Conservation (phyloP, 2,888 invertebrate species). For the Cheilosia scutellata region DNA sequence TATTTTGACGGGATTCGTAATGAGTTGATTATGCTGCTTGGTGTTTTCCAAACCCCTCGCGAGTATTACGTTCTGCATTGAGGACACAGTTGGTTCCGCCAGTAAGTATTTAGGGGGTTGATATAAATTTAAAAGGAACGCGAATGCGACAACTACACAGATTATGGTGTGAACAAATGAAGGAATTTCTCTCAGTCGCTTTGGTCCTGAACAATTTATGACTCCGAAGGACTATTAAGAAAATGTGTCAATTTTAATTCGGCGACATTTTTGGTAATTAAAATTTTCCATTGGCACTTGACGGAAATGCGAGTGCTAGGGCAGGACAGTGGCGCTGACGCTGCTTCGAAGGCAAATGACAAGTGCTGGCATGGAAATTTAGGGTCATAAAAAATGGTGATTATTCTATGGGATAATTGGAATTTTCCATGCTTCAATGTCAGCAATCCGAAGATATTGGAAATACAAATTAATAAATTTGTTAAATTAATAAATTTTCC, state of each 20-base stretch:
- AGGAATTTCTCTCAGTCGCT: constrained; percentile 43
- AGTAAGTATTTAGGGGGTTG: constrained; percentile 46
- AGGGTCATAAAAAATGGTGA: background rate
- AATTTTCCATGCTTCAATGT: background rate
- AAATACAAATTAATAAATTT: background rate
- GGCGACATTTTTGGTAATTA: constrained; percentile 72
- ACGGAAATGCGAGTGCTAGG: constrained; percentile 11
- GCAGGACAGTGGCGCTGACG: background rate
- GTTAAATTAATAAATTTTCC: too few relatives aligned
- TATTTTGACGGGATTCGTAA: constrained; percentile 77
- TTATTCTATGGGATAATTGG: background rate
- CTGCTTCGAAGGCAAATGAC: background rate
- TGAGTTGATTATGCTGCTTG: constrained; percentile 77
- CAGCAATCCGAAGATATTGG: background rate
- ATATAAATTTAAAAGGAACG: constrained; percentile 58
- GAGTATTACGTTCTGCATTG: constrained; percentile 43
- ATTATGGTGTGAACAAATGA: constrained; percentile 64
- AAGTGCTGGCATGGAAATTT: background rate
- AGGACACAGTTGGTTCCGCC: constrained; percentile 67
- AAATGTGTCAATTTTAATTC: constrained; percentile 76
- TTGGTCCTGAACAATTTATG: constrained; percentile 74
- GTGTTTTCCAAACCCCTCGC: constrained; percentile 53
- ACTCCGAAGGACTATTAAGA: constrained; percentile 72
- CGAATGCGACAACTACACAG: constrained; percentile 58
- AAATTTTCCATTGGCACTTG: constrained; percentile 58